A percentile compares a stretch with the other conserved stretches of the same genome.
Conservation (phyloP, 2,113 vertebrate species). For the Epinephelus lanceolatus region DNA sequence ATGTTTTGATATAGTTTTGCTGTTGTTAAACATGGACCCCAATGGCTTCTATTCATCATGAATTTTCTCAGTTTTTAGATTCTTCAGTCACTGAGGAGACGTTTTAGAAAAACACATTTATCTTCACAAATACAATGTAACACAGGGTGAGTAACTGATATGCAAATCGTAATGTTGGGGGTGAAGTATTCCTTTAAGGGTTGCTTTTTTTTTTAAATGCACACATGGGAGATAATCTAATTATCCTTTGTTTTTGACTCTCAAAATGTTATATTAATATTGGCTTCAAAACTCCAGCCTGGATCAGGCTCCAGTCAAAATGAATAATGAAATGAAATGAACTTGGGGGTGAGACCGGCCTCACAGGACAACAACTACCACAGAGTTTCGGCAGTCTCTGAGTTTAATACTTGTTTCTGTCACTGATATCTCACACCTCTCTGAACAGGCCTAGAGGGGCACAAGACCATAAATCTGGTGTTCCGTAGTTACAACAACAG, state of each 20-base stretch:
- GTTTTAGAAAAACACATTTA: too few species aligned
- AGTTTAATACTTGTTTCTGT: constrained; percentile 28
- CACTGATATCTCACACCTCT: constrained; percentile 16
- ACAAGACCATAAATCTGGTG: neutral
- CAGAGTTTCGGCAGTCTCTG: constrained; percentile 17
- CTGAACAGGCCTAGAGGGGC: neutral
- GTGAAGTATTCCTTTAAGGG: too few species aligned
- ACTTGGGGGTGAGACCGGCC: neutral
- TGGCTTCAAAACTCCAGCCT: neutral
- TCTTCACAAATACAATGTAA: too few species aligned
- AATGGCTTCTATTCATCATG: too few species aligned
- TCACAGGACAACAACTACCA: neutral
- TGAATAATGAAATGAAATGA: neutral
- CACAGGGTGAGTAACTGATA: too few species aligned
- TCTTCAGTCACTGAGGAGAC: too few species aligned
- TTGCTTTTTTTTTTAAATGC: neutral
- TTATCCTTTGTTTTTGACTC: neutral
- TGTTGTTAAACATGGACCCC: too few species aligned
- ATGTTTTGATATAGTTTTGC: too few species aligned
- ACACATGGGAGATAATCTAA: neutral
- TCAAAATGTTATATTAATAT: neutral
- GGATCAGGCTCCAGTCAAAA: neutral
- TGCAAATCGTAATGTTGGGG: too few species aligned
- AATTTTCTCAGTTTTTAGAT: too few species aligned
- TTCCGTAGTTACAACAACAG: constrained; percentile 8